These are phyloP conservation scores for Nephrocerus scutellatus DNA, from an alignment of 2,888 invertebrate species.

Conservation along the genomic window DNA sequence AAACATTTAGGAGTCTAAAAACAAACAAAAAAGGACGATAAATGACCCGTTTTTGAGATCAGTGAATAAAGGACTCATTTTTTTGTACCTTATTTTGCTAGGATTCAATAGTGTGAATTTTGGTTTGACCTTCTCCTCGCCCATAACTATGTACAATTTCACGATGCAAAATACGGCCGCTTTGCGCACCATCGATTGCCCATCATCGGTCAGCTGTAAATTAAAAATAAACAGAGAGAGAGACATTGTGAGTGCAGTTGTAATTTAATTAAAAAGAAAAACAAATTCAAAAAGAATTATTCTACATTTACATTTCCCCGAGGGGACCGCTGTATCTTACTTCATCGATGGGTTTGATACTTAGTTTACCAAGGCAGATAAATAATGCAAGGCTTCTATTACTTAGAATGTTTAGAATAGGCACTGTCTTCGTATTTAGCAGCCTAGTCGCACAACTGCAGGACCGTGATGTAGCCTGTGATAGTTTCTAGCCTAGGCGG, in stretches of 20 bases:
- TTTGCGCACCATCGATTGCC: slow-evolving; percentile 87
- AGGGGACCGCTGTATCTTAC: too few relatives aligned
- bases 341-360: too few relatives aligned
- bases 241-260: too few relatives aligned
- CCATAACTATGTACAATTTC: slow-evolving; percentile 81
- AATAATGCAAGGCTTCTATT: too few relatives aligned
- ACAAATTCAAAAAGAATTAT: background rate
- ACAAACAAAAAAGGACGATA: background rate
- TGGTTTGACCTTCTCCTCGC: slow-evolving; percentile 76
- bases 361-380: too few relatives aligned
- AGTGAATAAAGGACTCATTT: background rate
- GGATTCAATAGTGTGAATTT: slow-evolving; percentile 75
- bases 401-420: too few relatives aligned
- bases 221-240: too few relatives aligned
- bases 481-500: too few relatives aligned
- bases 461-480: too few relatives aligned
- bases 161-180: slow-evolving; percentile 98
- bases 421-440: too few relatives aligned
- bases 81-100: slow-evolving; percentile 64
- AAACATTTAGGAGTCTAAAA: slow-evolving; percentile 31
- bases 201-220: slow-evolving; percentile 88
- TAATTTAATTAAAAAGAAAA: too few relatives aligned
- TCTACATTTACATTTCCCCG: background rate
- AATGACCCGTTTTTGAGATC: background rate
- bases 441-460: too few relatives aligned